Evolutionary conservation across 2,797 vertebrate species (phyloP), one percentile per base, ranked within the genome.

Genomic region (Chelmon rostratus): DNA sequence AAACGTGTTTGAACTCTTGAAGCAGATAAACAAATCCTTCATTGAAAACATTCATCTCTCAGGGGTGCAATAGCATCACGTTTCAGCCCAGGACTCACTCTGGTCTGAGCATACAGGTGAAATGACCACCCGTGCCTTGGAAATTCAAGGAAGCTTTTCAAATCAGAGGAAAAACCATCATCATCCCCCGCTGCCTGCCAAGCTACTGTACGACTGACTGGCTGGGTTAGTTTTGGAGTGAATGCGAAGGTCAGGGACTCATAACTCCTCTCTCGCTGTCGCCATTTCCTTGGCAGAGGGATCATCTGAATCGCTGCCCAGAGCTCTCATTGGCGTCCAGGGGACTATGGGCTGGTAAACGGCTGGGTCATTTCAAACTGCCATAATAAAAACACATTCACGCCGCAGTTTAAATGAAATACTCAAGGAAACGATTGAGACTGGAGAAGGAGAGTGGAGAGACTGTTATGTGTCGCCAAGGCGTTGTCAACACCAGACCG

Each of bases 401-500:
- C 79, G 75, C 88, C 58, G 9, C 87, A 86, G 77, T 72, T 78
- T 72, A 73, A 87, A 90, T 78, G 58, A 86, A 91, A 83, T 52
- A 68, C 76, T 78, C 57, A 70, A 80, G 83, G 76, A 90, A 90
- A 88, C 67, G 69, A 82, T 52, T 76, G 83, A 84, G 86, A 79
- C 44, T 56, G 76, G 61, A 67, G 78, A 59, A 73, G 73, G 46
- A 86, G 82, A 83, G 82, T 57, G 66, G 77, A 75, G 58, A 58
- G 76, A 71, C 78, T 71, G 67, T 79, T 66, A 56, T 56, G 58
- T 50, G 86, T 84, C 78, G 72, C 92, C 91, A 92, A 91, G 90
- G 87, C 71, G 79, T 91, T 91, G 90, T 93, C 92, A 88, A 84
- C 90, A 90, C 88, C 76, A 92, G 85, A 90, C 92, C 77, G 89